Percentiles rank a stretch among this genome's conserved stretches.
Conservation (phyloP, 2,797 vertebrate genomes). For the Odontamblyopus lacepedii region DNA sequence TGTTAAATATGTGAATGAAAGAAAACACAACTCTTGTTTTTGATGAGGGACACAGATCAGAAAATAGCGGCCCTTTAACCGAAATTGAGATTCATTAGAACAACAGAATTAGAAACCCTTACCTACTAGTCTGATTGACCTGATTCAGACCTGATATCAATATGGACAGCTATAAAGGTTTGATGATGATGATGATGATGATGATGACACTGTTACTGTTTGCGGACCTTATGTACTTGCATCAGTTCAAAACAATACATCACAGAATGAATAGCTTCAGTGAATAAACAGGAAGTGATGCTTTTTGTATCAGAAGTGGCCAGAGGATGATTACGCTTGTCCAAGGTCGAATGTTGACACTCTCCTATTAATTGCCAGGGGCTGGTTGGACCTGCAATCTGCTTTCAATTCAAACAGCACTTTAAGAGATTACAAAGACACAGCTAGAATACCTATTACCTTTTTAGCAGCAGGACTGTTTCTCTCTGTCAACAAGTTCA, state of each 20-base stretch:
- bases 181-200: too few species aligned
- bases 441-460: conserved; percentile 66
- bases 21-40: too few species aligned
- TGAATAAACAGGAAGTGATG: conserved; percentile 42
- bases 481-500: conserved; percentile 41
- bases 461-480: conserved; percentile 51
- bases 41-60: too few species aligned
- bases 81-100: too few species aligned
- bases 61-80: too few species aligned
- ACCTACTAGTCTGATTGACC: background rate
- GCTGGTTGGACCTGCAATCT: conserved; percentile 55
- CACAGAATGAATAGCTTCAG: background rate
- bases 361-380: conserved; percentile 60
- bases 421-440: conserved; percentile 70
- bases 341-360: conserved; percentile 68
- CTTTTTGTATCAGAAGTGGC: conserved; percentile 51
- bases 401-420: conserved; percentile 71
- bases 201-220: too few species aligned
- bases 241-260: background rate
- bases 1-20: too few species aligned
- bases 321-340: conserved; percentile 63
- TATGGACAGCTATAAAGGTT: too few species aligned
- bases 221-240: background rate
- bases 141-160: background rate
- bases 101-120: background rate